A percentile compares a stretch with the other conserved stretches of the same genome.
Conservation (phyloP, 1,140 invertebrate genomes). For the Aphaenogaster rudis region DNA sequence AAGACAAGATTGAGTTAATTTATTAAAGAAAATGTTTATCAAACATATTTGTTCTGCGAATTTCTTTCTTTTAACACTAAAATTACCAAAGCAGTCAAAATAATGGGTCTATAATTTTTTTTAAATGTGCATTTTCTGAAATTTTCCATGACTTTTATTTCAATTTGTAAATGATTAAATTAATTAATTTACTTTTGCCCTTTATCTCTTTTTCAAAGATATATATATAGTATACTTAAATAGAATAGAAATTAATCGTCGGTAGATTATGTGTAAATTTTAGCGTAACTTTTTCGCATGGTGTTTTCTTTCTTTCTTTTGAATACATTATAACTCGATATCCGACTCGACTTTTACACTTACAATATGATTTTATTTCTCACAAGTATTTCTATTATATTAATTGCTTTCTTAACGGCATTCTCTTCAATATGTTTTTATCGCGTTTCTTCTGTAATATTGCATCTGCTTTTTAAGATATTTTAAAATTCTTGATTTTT, state of each 20-base stretch:
- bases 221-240: too few relatives aligned
- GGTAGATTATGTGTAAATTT: background rate
- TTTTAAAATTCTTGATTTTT: too few relatives aligned
- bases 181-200: too few relatives aligned
- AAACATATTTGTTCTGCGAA: background rate
- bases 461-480: background rate
- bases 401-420: background rate
- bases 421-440: background rate
- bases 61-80: background rate
- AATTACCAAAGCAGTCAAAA: too few relatives aligned
- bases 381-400: background rate
- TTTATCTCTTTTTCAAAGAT: too few relatives aligned
- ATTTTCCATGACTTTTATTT: too few relatives aligned
- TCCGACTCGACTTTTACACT: background rate
- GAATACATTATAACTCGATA: constrained; percentile 27
- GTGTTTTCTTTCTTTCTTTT: background rate
- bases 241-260: too few relatives aligned
- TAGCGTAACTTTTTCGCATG: background rate
- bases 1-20: background rate
- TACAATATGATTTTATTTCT: background rate
- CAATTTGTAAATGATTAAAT: too few relatives aligned
- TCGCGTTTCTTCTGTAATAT: background rate
- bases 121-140: too few relatives aligned
- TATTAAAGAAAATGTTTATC: background rate
- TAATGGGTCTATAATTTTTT: too few relatives aligned